Evolutionary conservation across 2,113 vertebrate genomes (phyloP).

Genomic region (Piprites chloris): DNA sequence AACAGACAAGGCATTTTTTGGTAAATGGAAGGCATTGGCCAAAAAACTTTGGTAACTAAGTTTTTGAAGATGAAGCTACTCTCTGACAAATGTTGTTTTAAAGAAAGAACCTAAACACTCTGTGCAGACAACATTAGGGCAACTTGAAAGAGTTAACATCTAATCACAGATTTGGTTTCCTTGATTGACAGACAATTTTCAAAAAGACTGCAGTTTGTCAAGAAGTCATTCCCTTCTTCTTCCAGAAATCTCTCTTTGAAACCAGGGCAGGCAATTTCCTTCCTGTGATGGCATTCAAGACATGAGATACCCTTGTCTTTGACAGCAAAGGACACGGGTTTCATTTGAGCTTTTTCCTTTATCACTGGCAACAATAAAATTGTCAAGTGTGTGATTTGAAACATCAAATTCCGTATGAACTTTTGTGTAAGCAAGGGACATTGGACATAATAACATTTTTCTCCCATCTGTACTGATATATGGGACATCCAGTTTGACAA

Average conservation of each 20-base stretch:
- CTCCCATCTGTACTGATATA: conserved; percentile 22
- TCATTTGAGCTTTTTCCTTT: conserved; percentile 65
- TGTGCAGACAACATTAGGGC: background rate
- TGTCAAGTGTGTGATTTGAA: conserved; percentile 72
- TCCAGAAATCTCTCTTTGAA: conserved; percentile 66
- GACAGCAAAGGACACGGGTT: conserved; percentile 72
- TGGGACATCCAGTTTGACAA: background rate
- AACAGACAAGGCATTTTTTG: background rate
- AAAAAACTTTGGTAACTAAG: background rate
- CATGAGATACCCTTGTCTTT: conserved; percentile 73
- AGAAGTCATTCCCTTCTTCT: conserved; percentile 60
- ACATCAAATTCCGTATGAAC: conserved; percentile 64
- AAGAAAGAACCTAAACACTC: background rate
- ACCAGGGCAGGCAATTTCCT: conserved; percentile 71
- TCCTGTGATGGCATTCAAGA: conserved; percentile 58
- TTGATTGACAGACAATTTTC: conserved; percentile 72
- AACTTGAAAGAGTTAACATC: conserved; percentile 51
- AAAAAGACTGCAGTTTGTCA: conserved; percentile 62
- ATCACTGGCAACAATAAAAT: conserved; percentile 74
- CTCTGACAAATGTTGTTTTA: background rate
- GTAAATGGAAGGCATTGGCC: background rate
- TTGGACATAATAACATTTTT: conserved; percentile 42
- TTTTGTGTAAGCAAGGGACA: conserved; percentile 57
- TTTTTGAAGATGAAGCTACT: background rate
- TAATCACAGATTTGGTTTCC: conserved; percentile 54